Evolutionary conservation across 2,888 invertebrate species (phyloP).

Genomic region (Lasioglossum pauxillum): DNA sequence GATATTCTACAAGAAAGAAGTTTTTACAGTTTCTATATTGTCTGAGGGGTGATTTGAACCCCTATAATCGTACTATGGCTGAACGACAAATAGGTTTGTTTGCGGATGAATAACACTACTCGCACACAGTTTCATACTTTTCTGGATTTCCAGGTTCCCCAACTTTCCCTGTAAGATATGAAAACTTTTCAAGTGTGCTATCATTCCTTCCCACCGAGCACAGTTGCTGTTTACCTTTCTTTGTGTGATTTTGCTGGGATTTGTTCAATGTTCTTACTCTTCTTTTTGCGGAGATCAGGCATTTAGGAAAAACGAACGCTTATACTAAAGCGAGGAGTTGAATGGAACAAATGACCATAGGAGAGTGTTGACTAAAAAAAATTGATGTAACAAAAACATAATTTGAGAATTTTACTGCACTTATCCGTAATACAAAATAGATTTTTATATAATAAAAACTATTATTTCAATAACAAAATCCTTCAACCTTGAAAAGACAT

Average conservation of each 20-base stretch:
- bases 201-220: neutral
- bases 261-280: neutral
- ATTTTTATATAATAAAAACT: no score
- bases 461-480: no score
- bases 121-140: neutral
- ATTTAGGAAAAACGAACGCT: neutral
- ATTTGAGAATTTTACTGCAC: no score
- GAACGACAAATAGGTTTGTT: neutral
- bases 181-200: neutral
- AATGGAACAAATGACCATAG: neutral
- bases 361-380: neutral
- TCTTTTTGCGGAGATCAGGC: neutral
- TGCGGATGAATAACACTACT: neutral
- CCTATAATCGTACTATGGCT: neutral
- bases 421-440: no score
- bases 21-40: neutral
- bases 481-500: no score
- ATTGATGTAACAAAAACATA: no score
- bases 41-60: neutral
- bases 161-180: neutral
- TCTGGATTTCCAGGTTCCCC: neutral
- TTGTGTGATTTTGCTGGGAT: neutral
- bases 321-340: neutral
- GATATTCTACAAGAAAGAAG: neutral
- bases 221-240: neutral